Evolutionary conservation across 2,888 invertebrate species (phyloP).

Genomic region (Amiota communis): DNA sequence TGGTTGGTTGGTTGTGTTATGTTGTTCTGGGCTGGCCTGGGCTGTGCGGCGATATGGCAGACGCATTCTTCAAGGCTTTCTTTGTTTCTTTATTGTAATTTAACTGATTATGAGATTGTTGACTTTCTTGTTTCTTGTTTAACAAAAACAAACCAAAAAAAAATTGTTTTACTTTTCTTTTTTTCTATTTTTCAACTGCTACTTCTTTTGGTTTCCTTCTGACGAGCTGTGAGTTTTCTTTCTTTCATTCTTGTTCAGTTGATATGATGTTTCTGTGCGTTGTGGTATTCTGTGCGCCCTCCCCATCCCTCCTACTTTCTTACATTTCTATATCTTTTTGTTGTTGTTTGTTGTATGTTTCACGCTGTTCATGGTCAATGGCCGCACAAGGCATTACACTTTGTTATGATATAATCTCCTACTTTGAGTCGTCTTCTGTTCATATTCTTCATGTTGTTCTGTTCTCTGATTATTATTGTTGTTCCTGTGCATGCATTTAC

Average conservation of each 20-base stretch:
- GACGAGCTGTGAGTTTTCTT: neutral
- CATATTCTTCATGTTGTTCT: neutral
- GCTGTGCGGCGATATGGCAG: neutral
- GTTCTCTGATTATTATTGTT: neutral
- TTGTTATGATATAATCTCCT: conserved; percentile 68
- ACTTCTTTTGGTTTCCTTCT: conserved; percentile 38
- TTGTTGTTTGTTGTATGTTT: conserved; percentile 52
- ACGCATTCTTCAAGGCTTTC: conserved; percentile 18
- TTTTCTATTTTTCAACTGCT: conserved; percentile 27
- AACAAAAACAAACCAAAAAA: conserved; percentile 20
- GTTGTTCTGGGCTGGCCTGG: neutral
- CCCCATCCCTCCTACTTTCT: too few relatives aligned
- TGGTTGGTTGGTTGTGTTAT: neutral
- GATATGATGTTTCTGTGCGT: conserved; percentile 34
- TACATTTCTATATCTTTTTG: conserved; percentile 31
- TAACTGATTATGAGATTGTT: conserved; percentile 66
- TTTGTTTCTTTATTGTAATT: conserved; percentile 50
- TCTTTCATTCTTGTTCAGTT: conserved; percentile 19
- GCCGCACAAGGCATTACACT: conserved; percentile 66
- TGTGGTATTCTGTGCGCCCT: conserved; percentile 24
- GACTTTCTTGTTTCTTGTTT: conserved; percentile 49
- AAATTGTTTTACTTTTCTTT: conserved; percentile 6
- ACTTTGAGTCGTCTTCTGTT: conserved; percentile 17
- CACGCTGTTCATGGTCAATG: conserved; percentile 70
- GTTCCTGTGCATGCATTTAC: conserved; percentile 3